phyloP scores from a whole-genome alignment of 1,140 invertebrate genomes.

The Aphaenogaster floridana region DNA sequence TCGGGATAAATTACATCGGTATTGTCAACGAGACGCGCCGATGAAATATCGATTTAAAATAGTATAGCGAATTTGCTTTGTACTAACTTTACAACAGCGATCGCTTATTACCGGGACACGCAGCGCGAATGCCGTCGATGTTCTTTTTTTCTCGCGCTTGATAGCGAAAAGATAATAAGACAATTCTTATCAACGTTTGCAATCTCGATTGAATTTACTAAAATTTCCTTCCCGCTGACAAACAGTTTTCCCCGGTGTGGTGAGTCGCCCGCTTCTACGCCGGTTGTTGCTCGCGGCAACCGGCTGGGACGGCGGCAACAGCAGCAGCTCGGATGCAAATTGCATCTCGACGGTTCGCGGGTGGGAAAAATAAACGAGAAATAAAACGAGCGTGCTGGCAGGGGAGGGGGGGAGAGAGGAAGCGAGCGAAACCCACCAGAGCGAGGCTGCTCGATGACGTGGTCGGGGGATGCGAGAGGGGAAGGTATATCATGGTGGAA shows the following conservation, averaged over 20 bases:
- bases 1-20: not conserved
- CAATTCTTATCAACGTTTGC: not conserved
- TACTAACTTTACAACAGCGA: not conserved
- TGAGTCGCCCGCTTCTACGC: slow-evolving; percentile 37
- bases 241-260: slow-evolving; percentile 10
- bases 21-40: not conserved
- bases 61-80: not conserved
- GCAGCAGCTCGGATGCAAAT: slow-evolving; percentile 73
- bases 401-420: not conserved
- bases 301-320: slow-evolving; percentile 57
- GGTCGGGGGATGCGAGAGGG: slow-evolving; percentile 38
- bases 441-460: slow-evolving; percentile 49
- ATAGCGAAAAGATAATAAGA: not conserved
- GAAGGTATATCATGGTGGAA: slow-evolving; percentile 52
- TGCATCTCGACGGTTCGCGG: slow-evolving; percentile 63
- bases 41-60: not conserved
- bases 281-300: slow-evolving; percentile 63
- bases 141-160: not conserved
- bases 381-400: slow-evolving; percentile 49
- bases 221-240: slow-evolving; percentile 31
- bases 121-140: not conserved
- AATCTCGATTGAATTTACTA: slow-evolving; percentile 22
- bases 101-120: not conserved
- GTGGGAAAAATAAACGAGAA: slow-evolving; percentile 54
- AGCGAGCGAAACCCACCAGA: slow-evolving; percentile 25